Conservation (phyloP, 2,888 invertebrate genomes). For the Theretra japonica region DNA sequence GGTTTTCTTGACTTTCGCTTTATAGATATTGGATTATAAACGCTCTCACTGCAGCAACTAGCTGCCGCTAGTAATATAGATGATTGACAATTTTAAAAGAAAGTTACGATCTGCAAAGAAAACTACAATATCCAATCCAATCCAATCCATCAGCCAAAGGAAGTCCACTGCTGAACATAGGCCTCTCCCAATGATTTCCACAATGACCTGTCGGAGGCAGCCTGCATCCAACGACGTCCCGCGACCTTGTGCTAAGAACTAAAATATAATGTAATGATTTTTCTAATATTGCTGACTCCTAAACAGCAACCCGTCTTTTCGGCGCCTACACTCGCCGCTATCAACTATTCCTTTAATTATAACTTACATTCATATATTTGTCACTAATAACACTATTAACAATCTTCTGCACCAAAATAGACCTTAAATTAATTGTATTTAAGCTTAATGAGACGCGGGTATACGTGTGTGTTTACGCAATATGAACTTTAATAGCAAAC, state of each 20-base stretch:
- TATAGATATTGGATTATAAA: too few relatives aligned
- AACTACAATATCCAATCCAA: too few relatives aligned
- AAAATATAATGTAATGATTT: not conserved
- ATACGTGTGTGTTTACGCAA: not conserved
- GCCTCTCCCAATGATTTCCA: too few relatives aligned
- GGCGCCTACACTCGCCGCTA: slow-evolving; percentile 3
- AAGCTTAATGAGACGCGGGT: slow-evolving; percentile 17
- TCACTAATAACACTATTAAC: slow-evolving; percentile 25
- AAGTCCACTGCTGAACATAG: too few relatives aligned
- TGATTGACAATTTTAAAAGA: too few relatives aligned
- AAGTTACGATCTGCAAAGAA: not conserved
- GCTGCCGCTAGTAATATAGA: too few relatives aligned
- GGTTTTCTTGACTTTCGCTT: too few relatives aligned
- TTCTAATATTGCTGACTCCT: not conserved
- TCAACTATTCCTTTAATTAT: slow-evolving; percentile 19
- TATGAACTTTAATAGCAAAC: not conserved
- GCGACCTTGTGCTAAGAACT: too few relatives aligned
- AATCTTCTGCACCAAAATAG: slow-evolving; percentile 5
- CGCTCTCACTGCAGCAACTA: too few relatives aligned
- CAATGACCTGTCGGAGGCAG: too few relatives aligned
- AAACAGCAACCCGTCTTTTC: slow-evolving; percentile 5
- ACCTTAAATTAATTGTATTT: slow-evolving; percentile 18
- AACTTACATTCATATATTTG: slow-evolving; percentile 1
- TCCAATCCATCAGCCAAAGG: too few relatives aligned
- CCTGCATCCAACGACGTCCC: too few relatives aligned